Evolutionary conservation across 1,140 invertebrate genomes (phyloP), one percentile per base, ranked within the genome.

Genomic region (Temnothorax curvispinosus): DNA sequence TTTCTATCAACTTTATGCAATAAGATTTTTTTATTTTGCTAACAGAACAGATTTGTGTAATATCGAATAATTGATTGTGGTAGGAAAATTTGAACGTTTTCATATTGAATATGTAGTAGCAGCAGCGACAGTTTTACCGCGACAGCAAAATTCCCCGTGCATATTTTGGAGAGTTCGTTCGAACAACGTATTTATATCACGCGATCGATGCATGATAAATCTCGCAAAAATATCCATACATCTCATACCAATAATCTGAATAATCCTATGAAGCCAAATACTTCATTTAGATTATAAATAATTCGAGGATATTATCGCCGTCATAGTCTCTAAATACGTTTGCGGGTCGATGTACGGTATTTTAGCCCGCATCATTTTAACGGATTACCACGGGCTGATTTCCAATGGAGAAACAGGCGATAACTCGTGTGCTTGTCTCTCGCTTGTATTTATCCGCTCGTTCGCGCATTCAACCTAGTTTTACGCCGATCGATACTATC

Each of bases 291-390:
- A 18, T 82, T 58, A 60, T 47, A 47, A 7, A 60, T 75, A 75
- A 84, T 84, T 84, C 13, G 69, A 21, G 41, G 15, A 84, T 60
- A 75, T 75, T 60, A 84, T 75, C 58, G 1, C 32, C 64, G 38
- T 27, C 69, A 60, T 75, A 75, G 54, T 50, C 32, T 74, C 52
- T 75, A 84, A 74, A 84, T 74, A 56, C 41, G 54, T 82, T 81
- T 58, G 41, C 80, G 27, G 54, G 9, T 35, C 75, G 41, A 58
- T 72, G 35, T 56, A 58, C 21, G 27, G 56, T 75, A 62, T 75
- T 84, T 84, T 75, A 84, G 56, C 80, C 69, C 80, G 80, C 80
- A 75, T 84, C 69, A 84, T 84, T 84, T 84, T 60, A 84, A 75
- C 56, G 80, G 69, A 84, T 84, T 84, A 84, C 32, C 69, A 47